phyloP scores from a whole-genome alignment of 2,113 vertebrate species.

The Ursus arctos region DNA sequence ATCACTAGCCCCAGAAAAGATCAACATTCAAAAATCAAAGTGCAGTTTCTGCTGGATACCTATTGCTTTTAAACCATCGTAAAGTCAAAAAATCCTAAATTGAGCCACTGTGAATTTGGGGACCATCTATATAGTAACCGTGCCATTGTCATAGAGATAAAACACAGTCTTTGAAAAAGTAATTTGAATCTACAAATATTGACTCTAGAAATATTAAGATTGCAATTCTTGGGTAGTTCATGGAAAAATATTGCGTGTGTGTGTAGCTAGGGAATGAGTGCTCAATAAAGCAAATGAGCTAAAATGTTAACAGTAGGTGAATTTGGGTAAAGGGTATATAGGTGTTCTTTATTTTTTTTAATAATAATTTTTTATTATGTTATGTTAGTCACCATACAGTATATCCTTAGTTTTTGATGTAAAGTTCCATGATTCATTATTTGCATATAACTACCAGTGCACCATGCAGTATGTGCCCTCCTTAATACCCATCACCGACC shows the following conservation, averaged over 20 bases:
- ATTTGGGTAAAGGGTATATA: not conserved
- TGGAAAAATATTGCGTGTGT: not conserved
- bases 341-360: not conserved
- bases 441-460: no score
- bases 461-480: no score
- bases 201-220: slow-evolving; percentile 42
- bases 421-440: no score
- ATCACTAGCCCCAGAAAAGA: not conserved
- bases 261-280: not conserved
- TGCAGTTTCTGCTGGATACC: not conserved
- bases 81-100: not conserved
- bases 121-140: not conserved
- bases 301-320: not conserved
- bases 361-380: no score
- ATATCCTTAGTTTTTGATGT: no score
- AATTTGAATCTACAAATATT: slow-evolving; percentile 32
- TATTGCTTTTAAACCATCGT: not conserved
- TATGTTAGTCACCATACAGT: no score
- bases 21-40: not conserved
- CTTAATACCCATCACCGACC: no score
- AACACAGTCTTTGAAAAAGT: not conserved
- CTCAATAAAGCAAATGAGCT: slow-evolving; percentile 17
- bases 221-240: not conserved
- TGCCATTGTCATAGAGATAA: not conserved
- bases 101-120: not conserved